These are phyloP conservation scores for Pitangus sulphuratus DNA, from an alignment of 2,797 vertebrate species.

Conservation along the genomic window DNA sequence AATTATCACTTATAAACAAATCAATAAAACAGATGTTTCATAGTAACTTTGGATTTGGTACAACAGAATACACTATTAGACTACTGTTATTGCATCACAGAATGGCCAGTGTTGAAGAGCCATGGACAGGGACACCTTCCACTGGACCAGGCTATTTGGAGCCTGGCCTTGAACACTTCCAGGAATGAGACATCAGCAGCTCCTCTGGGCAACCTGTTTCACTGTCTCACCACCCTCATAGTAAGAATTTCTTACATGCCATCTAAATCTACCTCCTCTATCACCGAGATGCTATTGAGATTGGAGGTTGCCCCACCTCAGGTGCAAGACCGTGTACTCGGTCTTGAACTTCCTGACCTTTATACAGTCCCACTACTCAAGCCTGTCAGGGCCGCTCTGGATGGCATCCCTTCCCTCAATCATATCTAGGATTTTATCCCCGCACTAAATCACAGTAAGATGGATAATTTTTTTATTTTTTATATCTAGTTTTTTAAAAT, in stretches of 20 bases:
- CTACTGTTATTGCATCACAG: rapidly evolving
- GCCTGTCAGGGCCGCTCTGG: background rate
- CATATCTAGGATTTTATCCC: background rate
- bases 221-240: background rate
- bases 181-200: background rate
- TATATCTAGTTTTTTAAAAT: background rate
- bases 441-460: background rate
- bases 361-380: background rate
- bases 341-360: background rate
- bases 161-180: background rate
- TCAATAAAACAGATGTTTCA: rapidly evolving
- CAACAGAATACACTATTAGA: background rate
- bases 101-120: background rate
- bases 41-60: background rate
- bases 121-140: background rate
- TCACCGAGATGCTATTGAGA: background rate
- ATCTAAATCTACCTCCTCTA: background rate
- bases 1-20: background rate
- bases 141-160: background rate
- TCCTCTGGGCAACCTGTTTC: background rate
- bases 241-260: background rate
- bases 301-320: background rate
- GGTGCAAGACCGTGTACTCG: background rate
- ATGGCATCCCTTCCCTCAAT: background rate
- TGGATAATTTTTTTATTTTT: background rate